Conservation (phyloP, 2,113 vertebrate species). For the Nerophis lumbriciformis region DNA sequence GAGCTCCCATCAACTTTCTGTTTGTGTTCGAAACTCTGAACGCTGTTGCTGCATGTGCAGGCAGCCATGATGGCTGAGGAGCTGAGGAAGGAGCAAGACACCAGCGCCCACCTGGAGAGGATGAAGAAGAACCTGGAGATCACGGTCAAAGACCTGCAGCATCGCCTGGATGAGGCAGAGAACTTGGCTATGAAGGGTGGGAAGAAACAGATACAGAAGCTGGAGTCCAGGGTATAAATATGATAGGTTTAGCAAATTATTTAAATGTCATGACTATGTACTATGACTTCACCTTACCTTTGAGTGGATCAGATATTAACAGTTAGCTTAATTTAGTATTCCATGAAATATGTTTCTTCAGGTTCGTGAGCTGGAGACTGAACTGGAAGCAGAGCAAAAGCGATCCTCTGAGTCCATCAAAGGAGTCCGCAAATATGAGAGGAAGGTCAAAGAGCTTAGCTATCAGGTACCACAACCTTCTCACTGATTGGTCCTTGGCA, state of each 20-base stretch:
- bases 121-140: constrained; percentile 60
- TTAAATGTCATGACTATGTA: not conserved
- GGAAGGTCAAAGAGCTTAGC: constrained; percentile 46
- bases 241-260: not conserved
- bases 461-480: constrained; percentile 40
- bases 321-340: not conserved
- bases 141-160: constrained; percentile 54
- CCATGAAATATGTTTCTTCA: not conserved
- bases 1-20: fast-evolving
- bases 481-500: not conserved
- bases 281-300: not conserved
- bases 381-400: constrained; percentile 46
- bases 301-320: not conserved
- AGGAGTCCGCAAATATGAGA: constrained; percentile 44
- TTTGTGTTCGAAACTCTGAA: not conserved
- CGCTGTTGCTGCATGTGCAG: constrained; percentile 20
- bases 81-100: constrained; percentile 57
- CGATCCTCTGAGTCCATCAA: constrained; percentile 35
- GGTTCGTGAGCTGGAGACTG: constrained; percentile 51
- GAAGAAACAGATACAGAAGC: constrained; percentile 77
- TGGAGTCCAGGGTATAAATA: constrained; percentile 58
- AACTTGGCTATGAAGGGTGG: constrained; percentile 76
- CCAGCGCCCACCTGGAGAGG: constrained; percentile 56
- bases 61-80: constrained; percentile 75
- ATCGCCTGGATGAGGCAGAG: constrained; percentile 69